phyloP scores from a whole-genome alignment of 1,140 invertebrate genomes.

The Hyphantria cunea region DNA sequence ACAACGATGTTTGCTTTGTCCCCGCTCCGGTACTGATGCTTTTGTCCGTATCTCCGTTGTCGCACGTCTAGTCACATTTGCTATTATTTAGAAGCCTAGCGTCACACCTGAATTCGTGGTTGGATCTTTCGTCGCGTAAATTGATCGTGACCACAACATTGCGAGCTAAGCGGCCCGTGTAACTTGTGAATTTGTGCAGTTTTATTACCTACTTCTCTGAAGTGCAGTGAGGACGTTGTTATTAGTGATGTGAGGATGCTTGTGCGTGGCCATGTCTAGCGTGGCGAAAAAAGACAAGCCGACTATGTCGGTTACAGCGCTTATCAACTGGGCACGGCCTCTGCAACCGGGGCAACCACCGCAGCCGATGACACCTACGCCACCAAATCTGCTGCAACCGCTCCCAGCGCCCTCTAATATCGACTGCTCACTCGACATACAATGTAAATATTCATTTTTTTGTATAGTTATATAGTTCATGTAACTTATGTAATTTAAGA shows the following conservation, averaged over 20 bases:
- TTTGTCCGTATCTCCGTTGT: slow-evolving; percentile 44
- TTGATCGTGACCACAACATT: slow-evolving; percentile 43
- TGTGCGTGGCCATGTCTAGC: slow-evolving; percentile 73
- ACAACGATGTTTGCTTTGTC: slow-evolving; percentile 67
- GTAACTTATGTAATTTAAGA: no score
- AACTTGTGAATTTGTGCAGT: slow-evolving; percentile 45
- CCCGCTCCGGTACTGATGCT: slow-evolving; percentile 49
- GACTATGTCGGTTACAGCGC: slow-evolving; percentile 91
- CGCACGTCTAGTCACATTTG: slow-evolving; percentile 37
- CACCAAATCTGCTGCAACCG: slow-evolving; percentile 59
- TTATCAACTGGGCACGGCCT: slow-evolving; percentile 83
- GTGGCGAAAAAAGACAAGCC: slow-evolving; percentile 92
- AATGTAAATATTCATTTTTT: slow-evolving; percentile 63
- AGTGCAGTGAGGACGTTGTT: slow-evolving; percentile 40
- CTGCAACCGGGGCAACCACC: slow-evolving; percentile 60
- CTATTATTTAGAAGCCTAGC: slow-evolving; percentile 39
- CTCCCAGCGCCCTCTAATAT: slow-evolving; percentile 56
- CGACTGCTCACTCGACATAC: slow-evolving; percentile 69
- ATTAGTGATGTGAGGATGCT: slow-evolving; percentile 76
- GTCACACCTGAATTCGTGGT: slow-evolving; percentile 36
- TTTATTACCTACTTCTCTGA: slow-evolving; percentile 20
- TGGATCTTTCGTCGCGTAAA: slow-evolving; percentile 38
- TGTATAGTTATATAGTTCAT: no score
- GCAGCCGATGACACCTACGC: slow-evolving; percentile 79
- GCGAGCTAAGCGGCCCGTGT: slow-evolving; percentile 25